Evolutionary conservation across 2,888 invertebrate species (phyloP).

Genomic region (Drosophila mimetica): DNA sequence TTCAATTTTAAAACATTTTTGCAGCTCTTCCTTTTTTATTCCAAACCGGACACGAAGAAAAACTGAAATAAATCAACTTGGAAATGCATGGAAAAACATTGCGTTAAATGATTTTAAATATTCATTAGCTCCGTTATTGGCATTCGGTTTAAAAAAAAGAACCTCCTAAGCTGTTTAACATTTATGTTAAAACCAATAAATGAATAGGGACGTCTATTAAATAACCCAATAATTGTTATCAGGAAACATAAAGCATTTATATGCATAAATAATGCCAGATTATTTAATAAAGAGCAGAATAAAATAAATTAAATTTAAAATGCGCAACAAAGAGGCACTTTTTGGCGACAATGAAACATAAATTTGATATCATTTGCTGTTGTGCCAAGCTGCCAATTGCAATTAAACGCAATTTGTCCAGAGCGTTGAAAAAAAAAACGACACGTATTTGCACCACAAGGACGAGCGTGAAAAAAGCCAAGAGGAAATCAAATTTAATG

Average conservation of each 20-base stretch:
- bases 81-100: background rate
- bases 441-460: slow-evolving; percentile 2
- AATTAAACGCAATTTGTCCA: slow-evolving; percentile 32
- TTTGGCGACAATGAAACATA: slow-evolving; percentile 18
- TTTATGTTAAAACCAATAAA: background rate
- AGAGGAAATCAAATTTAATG: slow-evolving; percentile 28
- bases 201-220: background rate
- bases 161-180: background rate
- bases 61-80: background rate
- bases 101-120: slow-evolving; percentile 3
- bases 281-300: slow-evolving; percentile 4
- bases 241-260: background rate
- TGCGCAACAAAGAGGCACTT: slow-evolving; percentile 19
- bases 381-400: slow-evolving; percentile 30
- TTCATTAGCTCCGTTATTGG: background rate
- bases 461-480: background rate
- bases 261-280: slow-evolving; percentile 10
- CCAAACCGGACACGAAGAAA: background rate
- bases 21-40: background rate
- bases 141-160: background rate
- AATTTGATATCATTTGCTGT: slow-evolving; percentile 30
- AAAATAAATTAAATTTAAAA: slow-evolving; percentile 13
- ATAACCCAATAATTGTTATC: slow-evolving; percentile 2
- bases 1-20: background rate
- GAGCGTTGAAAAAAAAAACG: slow-evolving; percentile 1